phyloP scores from a whole-genome alignment of 1,140 invertebrate genomes.

The Pectinophora gossypiella region DNA sequence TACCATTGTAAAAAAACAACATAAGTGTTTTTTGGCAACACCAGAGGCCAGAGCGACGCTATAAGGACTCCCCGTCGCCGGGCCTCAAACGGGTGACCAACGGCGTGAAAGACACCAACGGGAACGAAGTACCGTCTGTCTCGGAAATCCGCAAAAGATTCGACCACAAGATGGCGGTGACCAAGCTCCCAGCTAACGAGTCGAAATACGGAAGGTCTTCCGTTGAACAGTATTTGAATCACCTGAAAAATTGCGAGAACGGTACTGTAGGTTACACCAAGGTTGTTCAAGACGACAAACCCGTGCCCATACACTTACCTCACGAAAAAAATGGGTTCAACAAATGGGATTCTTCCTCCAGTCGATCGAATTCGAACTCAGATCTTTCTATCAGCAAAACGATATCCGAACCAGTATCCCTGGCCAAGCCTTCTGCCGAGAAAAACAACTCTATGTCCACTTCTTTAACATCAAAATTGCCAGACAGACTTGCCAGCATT shows the following conservation, averaged over 20 bases:
- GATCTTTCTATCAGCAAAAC: slow-evolving; percentile 65
- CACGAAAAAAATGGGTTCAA: slow-evolving; percentile 58
- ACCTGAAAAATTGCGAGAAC: slow-evolving; percentile 64
- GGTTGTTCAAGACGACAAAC: slow-evolving; percentile 52
- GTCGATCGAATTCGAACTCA: slow-evolving; percentile 60
- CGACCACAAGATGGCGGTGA: slow-evolving; percentile 72
- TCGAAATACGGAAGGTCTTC: slow-evolving; percentile 42
- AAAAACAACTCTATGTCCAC: slow-evolving; percentile 51
- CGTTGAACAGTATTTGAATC: slow-evolving; percentile 62
- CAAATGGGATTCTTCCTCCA: slow-evolving; percentile 57
- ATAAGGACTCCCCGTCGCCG: slow-evolving; percentile 52
- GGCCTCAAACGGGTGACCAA: slow-evolving; percentile 57
- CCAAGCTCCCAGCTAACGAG: slow-evolving; percentile 62
- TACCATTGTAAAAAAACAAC: slow-evolving; percentile 15
- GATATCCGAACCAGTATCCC: slow-evolving; percentile 58
- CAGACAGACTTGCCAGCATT: slow-evolving; percentile 57
- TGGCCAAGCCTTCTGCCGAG: slow-evolving; percentile 49
- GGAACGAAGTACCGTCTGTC: slow-evolving; percentile 74
- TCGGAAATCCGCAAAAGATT: slow-evolving; percentile 76
- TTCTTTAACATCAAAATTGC: slow-evolving; percentile 48
- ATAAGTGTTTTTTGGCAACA: slow-evolving; percentile 54
- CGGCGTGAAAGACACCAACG: slow-evolving; percentile 72
- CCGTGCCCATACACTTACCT: slow-evolving; percentile 65
- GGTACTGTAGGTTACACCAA: slow-evolving; percentile 49
- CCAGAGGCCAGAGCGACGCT: slow-evolving; percentile 64